phyloP scores from a whole-genome alignment of 2,888 invertebrate genomes.

The Siphlonurus alternatus region DNA sequence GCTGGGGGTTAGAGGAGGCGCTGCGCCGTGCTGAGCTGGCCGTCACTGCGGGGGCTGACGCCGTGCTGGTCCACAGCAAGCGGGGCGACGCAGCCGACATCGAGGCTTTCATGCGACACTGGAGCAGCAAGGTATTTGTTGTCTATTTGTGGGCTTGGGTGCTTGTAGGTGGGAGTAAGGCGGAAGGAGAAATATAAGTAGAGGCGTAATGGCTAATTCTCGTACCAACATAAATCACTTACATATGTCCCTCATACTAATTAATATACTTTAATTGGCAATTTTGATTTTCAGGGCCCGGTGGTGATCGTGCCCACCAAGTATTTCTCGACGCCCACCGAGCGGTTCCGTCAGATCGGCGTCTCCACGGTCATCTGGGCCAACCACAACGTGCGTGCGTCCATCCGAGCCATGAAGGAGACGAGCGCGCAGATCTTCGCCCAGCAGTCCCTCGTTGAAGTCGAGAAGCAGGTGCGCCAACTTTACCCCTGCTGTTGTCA shows the following conservation, averaged over 20 bases:
- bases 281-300: conserved; percentile 21
- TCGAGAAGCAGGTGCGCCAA: conserved; percentile 23
- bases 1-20: conserved; percentile 22
- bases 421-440: conserved; percentile 22
- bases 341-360: conserved; percentile 24
- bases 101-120: conserved; percentile 27
- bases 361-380: conserved; percentile 29
- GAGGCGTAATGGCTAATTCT: neutral
- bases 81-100: conserved; percentile 26
- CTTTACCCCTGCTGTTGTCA: neutral
- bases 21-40: conserved; percentile 20
- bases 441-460: conserved; percentile 22
- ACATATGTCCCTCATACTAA: neutral
- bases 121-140: conserved; percentile 25
- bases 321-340: conserved; percentile 26
- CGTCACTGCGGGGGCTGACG: conserved; percentile 25
- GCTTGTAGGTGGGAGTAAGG: neutral
- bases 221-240: neutral
- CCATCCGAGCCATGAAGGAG: conserved; percentile 27
- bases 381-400: conserved; percentile 27
- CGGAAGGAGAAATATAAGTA: neutral
- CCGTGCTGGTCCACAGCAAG: conserved; percentile 29
- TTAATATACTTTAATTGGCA: neutral
- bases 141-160: neutral
- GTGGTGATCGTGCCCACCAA: conserved; percentile 30